These are phyloP conservation scores for Drosophila picticornis DNA, from an alignment of 2,888 invertebrate genomes.

Conservation along the genomic window DNA sequence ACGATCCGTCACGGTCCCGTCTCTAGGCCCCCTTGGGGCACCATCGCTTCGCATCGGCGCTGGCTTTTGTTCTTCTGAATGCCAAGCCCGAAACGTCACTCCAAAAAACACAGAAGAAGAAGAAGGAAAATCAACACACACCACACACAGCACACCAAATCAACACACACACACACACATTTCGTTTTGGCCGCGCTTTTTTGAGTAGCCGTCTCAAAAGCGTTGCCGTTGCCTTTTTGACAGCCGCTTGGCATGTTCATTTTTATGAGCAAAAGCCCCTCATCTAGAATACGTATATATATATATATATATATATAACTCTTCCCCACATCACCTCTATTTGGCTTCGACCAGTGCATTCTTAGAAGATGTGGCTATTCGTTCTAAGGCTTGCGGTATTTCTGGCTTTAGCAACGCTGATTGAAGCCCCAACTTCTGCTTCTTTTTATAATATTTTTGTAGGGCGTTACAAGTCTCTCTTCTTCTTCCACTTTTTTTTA, in stretches of 20 bases:
- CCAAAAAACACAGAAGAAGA: conserved; percentile 43
- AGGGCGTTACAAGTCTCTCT: conserved; percentile 55
- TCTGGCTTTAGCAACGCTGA: conserved; percentile 45
- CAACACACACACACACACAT: conserved; percentile 51
- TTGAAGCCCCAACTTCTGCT: conserved; percentile 27
- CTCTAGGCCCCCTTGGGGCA: conserved; percentile 61
- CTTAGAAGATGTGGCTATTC: conserved; percentile 57
- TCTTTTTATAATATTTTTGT: conserved; percentile 15
- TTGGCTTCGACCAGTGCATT: conserved; percentile 52
- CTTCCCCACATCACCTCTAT: not conserved
- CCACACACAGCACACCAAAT: conserved; percentile 47
- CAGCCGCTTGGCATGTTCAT: conserved; percentile 74
- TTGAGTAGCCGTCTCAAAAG: conserved; percentile 68
- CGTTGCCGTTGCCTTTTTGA: conserved; percentile 66
- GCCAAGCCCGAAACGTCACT: conserved; percentile 79
- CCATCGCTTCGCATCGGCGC: conserved; percentile 56
- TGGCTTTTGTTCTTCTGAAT: conserved; percentile 73
- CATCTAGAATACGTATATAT: conserved; percentile 8
- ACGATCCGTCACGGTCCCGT: conserved; percentile 60
- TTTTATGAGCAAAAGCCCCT: conserved; percentile 60
- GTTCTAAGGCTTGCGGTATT: conserved; percentile 70
- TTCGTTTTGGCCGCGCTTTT: conserved; percentile 23
- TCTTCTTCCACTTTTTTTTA: conserved; percentile 32
- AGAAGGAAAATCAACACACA: conserved; percentile 52
- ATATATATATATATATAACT: not conserved